Base-by-base conservation (phyloP, 2,888 invertebrate genomes). In the Xanthorhoe designata region DNA sequence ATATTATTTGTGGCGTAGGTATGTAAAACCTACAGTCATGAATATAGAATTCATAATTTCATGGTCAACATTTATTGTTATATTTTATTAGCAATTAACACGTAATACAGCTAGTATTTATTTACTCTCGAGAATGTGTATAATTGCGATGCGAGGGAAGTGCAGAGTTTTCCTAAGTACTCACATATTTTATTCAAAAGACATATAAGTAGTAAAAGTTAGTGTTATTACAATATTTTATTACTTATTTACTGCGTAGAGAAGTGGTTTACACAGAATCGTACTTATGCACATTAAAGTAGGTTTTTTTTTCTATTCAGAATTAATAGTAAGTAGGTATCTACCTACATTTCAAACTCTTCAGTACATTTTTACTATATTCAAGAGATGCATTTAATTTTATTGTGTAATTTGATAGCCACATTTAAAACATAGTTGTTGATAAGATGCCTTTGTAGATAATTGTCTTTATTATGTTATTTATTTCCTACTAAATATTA, bases 131-230 rank as follows among this genome's bases (percentile, higher is more conserved):
- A 55, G 49, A 19, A 47, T 51, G 19, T 24, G 6, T 18, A 24
- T 65, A 57, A 59, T 51, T 62, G 54, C 54, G n/a, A 45, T 15
- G 13, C 13, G 15, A 42, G 64, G 56, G 59, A 77, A 74, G 71
- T 63, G 58, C 59, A 18, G 13, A 60, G 17, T 45, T 53, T 70
- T 71, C 69, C 68, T 70, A 55, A 51, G 47, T 42, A 61, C 45
- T 24, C 45, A 10, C 24, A 51, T 51, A 13, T 24, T 51, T 51
- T 24, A 51, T 45, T 18, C 55, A 56, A 24, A 42, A 24, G 15
- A 47, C 24, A n/a, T n/a, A n/a, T n/a, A n/a, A n/a, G 55, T 45
- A 8, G 56, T 56, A 47, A 47, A 9, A 15, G 29, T 47, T 42
- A 55, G 45, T 24, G 42, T 56, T 56, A 29, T 29, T 47, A 9